Evolutionary conservation across 2,888 invertebrate genomes (phyloP).

Genomic region (Copidosoma aretas): DNA sequence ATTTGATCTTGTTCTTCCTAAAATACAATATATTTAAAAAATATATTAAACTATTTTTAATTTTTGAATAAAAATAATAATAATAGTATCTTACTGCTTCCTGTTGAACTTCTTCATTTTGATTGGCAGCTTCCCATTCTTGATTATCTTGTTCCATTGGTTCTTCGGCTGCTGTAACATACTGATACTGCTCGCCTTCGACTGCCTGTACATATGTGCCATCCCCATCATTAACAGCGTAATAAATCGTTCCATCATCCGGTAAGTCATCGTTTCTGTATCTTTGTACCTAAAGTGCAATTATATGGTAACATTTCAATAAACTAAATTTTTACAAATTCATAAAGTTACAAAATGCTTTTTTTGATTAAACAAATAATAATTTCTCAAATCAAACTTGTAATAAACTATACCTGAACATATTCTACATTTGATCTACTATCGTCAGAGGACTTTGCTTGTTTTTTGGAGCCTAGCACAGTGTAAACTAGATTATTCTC

Average conservation of each 20-base stretch:
- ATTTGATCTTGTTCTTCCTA: constrained; percentile 54
- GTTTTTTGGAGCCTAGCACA: constrained; percentile 58
- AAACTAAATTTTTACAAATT: constrained; percentile 1
- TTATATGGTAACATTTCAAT: neutral
- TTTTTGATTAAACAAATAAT: neutral
- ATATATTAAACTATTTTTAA: neutral
- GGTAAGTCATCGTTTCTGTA: constrained; percentile 53
- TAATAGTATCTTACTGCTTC: constrained; percentile 29
- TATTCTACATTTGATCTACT: constrained; percentile 46
- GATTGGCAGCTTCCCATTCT: constrained; percentile 53
- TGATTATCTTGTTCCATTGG: constrained; percentile 53
- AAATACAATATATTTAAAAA: constrained; percentile 1
- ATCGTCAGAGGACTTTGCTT: constrained; percentile 44
- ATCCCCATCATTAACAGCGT: constrained; percentile 55
- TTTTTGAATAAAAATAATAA: neutral
- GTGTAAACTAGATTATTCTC: constrained; percentile 60
- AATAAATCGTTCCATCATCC: constrained; percentile 59
- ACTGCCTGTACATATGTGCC: constrained; percentile 42
- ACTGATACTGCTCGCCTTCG: constrained; percentile 51
- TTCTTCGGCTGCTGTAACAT: constrained; percentile 45
- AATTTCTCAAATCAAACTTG: neutral
- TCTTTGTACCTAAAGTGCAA: constrained; percentile 26
- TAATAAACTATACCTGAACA: constrained; percentile 48
- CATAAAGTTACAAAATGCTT: neutral
- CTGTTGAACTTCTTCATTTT: constrained; percentile 43